Percentiles rank a stretch among this genome's conserved stretches.
phyloP scores from a whole-genome alignment of 2,113 vertebrate species.

The Sylvietta virens region DNA sequence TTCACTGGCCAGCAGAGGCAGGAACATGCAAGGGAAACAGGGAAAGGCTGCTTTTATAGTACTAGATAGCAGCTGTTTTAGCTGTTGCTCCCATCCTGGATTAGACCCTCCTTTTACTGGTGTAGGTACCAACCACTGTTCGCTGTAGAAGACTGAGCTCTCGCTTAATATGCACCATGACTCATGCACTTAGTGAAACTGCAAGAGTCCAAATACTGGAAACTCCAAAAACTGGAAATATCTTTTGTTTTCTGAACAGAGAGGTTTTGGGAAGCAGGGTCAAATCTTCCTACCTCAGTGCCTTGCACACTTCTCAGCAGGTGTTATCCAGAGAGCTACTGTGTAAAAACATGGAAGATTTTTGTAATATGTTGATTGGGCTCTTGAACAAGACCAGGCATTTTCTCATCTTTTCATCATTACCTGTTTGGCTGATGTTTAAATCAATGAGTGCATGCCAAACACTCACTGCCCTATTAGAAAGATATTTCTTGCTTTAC shows the following conservation, averaged over 20 bases:
- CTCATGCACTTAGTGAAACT: background rate
- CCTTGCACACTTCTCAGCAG: background rate
- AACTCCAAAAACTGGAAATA: background rate
- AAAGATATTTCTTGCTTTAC: background rate
- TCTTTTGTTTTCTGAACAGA: background rate
- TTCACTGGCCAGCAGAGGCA: background rate
- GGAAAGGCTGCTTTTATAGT: background rate
- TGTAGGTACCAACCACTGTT: background rate
- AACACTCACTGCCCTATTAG: background rate
- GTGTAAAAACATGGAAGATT: background rate
- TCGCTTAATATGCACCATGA: background rate
- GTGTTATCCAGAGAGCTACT: background rate
- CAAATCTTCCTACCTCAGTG: background rate
- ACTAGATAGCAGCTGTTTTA: background rate
- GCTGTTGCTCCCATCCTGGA: background rate
- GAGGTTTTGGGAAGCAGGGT: background rate
- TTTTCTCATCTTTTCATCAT: constrained; percentile 40
- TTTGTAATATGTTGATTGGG: background rate
- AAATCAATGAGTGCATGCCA: constrained; percentile 5
- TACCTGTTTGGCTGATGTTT: constrained; percentile 20
- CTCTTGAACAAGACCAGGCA: background rate
- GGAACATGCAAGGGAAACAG: background rate
- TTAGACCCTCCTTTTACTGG: background rate
- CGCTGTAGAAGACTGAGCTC: background rate
- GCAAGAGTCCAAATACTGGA: background rate